Evolutionary conservation across 1,140 invertebrate species (phyloP), one percentile per base, ranked within the genome.

Genomic region (Lepidurus arcticus): DNA sequence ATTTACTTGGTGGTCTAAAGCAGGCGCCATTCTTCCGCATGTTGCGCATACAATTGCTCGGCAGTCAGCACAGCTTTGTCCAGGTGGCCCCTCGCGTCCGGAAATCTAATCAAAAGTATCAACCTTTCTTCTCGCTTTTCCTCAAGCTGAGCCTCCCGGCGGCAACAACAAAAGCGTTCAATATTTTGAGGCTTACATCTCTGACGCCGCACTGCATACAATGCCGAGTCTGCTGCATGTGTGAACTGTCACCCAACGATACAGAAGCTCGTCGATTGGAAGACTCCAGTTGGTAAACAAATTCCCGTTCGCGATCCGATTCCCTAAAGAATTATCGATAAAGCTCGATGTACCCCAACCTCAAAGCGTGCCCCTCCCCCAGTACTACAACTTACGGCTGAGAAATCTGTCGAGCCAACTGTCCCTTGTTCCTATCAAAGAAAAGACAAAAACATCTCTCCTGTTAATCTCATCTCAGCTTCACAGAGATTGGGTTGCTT

Each of bases 51-150:
- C 80, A 45, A 82, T 76, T 1, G 74, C 80, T 78, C 80, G 80
- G 77, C 82, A 83, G 42, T 83, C 82, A 13, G 80, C 78, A 78
- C 82, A 83, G 47, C 81, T 80, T 78, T 82, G 82, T 45, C 81
- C 81, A 8, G 81, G 81, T n/a, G 79, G 81, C 26, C 81, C 82
- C 43, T 83, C 81, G 3, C 81, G 77, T 73, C 81, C 81, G 75
- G 78, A 81, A 75, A 82, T 79, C 82, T 82, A 42, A 53, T 53
- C 7, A 53, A n/a, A 78, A 78, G 24, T 65, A 53, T 42, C 44
- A 45, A 1, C n/a, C 73, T 10, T 42, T 77, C 7, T 21, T 77
- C 42, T 26, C 44, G 42, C 42, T 24, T 42, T 78, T n/a, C 43
- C 7, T 3, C 73, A 16, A 74, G 78, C 42, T 34, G 34, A 34